These are phyloP conservation scores for Columba janthina DNA, from an alignment of 2,113 vertebrate genomes.

Conservation along the genomic window DNA sequence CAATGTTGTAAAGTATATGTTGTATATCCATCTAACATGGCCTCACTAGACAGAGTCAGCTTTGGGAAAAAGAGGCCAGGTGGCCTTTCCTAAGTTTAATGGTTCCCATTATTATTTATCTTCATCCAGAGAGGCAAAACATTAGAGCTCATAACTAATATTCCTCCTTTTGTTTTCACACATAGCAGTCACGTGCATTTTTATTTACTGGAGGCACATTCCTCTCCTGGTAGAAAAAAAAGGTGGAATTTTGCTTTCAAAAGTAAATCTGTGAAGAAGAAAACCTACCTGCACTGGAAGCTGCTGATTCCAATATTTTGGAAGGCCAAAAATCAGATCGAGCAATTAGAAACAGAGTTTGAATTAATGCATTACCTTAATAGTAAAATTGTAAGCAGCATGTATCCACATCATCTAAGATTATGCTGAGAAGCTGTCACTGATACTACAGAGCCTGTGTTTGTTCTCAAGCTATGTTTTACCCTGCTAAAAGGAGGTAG, in stretches of 20 bases:
- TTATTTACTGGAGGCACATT: neutral
- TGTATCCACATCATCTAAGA: neutral
- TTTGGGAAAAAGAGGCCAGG: conserved; percentile 31
- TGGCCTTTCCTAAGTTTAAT: conserved; percentile 50
- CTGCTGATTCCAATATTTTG: neutral
- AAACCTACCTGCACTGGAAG: neutral
- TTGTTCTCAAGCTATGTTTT: neutral
- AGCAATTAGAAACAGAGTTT: neutral
- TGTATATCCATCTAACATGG: conserved; percentile 35
- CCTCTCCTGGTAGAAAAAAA: neutral
- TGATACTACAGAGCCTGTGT: neutral
- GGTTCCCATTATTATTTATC: conserved; percentile 65
- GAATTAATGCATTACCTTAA: neutral
- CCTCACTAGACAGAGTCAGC: conserved; percentile 10
- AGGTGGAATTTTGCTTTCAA: neutral
- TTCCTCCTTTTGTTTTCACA: conserved; percentile 39
- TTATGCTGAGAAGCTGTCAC: neutral
- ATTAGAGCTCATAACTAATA: conserved; percentile 43
- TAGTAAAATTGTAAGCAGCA: neutral
- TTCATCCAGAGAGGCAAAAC: conserved; percentile 41
- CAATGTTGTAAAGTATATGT: conserved; percentile 2
- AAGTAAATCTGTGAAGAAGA: neutral
- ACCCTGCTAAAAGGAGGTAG: neutral
- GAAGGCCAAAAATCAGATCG: neutral
- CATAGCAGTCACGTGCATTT: neutral